Percentiles rank a stretch among this genome's conserved stretches.
These are phyloP conservation scores for Coregonus sp. DNA, from an alignment of 2,797 vertebrate genomes.

Conservation along the genomic window DNA sequence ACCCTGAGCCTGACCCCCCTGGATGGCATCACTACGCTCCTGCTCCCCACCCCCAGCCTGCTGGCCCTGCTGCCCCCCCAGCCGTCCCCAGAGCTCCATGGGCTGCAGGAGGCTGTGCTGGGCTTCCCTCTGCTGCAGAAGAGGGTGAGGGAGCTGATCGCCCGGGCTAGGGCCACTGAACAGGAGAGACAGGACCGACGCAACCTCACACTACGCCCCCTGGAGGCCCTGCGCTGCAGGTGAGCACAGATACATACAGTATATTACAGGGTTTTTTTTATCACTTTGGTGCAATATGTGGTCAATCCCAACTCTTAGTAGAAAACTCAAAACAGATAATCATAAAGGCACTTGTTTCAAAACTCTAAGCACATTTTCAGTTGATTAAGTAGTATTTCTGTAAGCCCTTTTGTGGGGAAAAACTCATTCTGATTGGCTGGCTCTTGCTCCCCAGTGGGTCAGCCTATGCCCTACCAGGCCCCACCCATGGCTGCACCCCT, in stretches of 20 bases:
- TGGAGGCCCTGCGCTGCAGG: conserved; percentile 67
- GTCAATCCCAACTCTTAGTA: no score
- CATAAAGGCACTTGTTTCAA: no score
- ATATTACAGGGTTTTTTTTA: not conserved
- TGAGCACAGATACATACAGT: conserved; percentile 25
- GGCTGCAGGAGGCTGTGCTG: conserved; percentile 23
- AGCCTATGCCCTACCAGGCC: no score
- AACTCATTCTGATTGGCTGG: no score
- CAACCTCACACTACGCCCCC: conserved; percentile 46
- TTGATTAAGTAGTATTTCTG: no score
- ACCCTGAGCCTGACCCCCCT: not conserved
- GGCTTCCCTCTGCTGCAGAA: conserved; percentile 24
- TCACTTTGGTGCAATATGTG: no score
- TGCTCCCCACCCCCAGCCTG: not conserved
- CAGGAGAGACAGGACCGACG: conserved; percentile 51
- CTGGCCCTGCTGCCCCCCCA: not conserved
- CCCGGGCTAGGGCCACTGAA: conserved; percentile 14
- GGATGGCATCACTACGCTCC: not conserved
- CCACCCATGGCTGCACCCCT: no score
- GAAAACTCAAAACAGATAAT: no score
- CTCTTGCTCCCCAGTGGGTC: no score
- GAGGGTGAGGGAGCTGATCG: conserved; percentile 11
- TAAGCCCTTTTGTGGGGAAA: no score
- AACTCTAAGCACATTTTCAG: no score
- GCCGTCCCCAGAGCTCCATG: conserved; percentile 9